phyloP scores from a whole-genome alignment of 1,140 invertebrate species.

The Nymphalis io region DNA sequence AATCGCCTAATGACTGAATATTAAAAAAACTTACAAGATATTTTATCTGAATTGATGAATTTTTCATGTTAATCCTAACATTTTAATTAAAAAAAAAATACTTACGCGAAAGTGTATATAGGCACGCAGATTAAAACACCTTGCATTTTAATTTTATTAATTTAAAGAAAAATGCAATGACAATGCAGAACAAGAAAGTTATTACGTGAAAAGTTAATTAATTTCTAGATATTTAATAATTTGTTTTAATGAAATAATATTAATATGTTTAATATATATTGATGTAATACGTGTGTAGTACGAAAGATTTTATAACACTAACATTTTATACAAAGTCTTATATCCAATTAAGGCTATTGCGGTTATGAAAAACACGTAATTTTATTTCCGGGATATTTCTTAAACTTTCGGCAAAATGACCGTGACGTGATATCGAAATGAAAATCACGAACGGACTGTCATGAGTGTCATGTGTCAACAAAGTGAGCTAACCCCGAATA shows the following conservation, averaged over 20 bases:
- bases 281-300: neutral
- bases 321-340: conserved; percentile 3
- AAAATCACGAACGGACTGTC: conserved; percentile 1
- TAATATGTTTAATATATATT: neutral
- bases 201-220: neutral
- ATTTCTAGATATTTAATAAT: neutral
- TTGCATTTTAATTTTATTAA: conserved; percentile 29
- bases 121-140: conserved; percentile 52
- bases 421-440: conserved; percentile 16
- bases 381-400: conserved; percentile 9
- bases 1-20: too few relatives aligned
- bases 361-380: conserved; percentile 16
- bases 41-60: too few relatives aligned
- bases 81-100: conserved; percentile 15
- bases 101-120: conserved; percentile 55
- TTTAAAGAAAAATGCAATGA: neutral
- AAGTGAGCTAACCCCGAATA: too few relatives aligned
- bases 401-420: conserved; percentile 21
- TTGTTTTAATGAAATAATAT: neutral
- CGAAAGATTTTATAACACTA: conserved; percentile 1
- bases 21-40: too few relatives aligned
- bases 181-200: neutral
- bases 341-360: neutral
- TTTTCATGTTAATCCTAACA: neutral
- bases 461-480: neutral